Percentiles rank a stretch among this genome's conserved stretches.
Evolutionary conservation across 2,888 invertebrate genomes (phyloP).

Genomic region (Clivina fossor): DNA sequence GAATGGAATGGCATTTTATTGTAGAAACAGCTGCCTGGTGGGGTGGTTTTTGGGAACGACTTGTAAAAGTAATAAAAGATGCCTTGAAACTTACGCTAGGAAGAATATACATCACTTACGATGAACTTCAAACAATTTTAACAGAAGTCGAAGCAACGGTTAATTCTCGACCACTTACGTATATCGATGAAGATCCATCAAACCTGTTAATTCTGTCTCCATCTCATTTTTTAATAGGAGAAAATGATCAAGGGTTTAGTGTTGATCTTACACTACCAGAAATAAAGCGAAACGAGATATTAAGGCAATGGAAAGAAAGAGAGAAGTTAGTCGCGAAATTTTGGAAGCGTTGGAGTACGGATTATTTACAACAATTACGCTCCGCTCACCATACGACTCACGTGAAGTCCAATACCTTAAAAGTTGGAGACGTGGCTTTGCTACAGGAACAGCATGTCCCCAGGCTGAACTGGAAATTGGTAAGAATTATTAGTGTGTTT

Average conservation of each 20-base stretch:
- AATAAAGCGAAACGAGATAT: constrained; percentile 4
- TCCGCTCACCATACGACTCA: too few relatives aligned
- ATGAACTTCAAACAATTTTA: constrained; percentile 12
- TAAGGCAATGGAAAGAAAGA: not conserved
- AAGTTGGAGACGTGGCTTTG: too few relatives aligned
- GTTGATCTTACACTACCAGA: too few relatives aligned
- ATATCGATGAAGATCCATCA: not conserved
- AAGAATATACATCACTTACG: not conserved
- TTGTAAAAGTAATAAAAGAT: too few relatives aligned
- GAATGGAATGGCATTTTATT: too few relatives aligned
- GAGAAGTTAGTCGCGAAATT: not conserved
- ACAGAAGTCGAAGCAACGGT: constrained; percentile 9
- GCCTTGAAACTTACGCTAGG: constrained; percentile 3
- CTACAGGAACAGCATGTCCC: too few relatives aligned
- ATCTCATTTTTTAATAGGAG: constrained; percentile 1
- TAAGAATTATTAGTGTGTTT: too few relatives aligned
- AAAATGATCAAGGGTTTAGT: not conserved
- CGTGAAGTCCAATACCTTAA: too few relatives aligned
- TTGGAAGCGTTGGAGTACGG: constrained; percentile 1
- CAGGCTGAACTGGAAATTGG: too few relatives aligned
- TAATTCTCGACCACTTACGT: constrained; percentile 24
- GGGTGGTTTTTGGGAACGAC: constrained; percentile 28
- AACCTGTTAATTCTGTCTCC: not conserved
- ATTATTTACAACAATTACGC: too few relatives aligned
- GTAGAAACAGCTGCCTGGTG: constrained; percentile 27